Evolutionary conservation across 2,797 vertebrate species (phyloP).

Genomic region (Cuculus canorus): DNA sequence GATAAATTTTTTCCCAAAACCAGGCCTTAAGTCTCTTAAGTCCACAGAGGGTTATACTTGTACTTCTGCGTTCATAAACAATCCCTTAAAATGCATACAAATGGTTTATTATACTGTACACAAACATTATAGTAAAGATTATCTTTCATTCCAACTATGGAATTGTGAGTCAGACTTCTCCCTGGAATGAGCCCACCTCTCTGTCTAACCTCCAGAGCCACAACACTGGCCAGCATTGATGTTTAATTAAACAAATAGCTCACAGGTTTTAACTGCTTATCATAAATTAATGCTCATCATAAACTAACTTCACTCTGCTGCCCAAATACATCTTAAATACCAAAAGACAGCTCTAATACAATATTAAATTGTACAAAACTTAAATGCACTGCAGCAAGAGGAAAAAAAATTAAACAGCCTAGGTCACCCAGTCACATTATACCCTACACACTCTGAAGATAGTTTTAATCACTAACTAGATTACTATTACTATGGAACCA

Average conservation of each 20-base stretch:
- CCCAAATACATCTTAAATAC: neutral
- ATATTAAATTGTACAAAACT: neutral
- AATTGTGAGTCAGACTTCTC: neutral
- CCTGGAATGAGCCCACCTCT: neutral
- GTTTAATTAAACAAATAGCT: constrained; percentile 6
- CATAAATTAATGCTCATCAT: neutral
- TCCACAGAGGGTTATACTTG: neutral
- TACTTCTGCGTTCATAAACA: neutral
- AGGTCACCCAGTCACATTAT: neutral
- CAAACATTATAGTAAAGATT: neutral
- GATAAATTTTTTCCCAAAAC: neutral
- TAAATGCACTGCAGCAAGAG: neutral
- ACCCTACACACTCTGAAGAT: neutral
- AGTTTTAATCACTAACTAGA: neutral
- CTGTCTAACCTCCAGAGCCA: neutral
- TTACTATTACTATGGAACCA: neutral
- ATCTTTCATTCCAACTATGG: neutral
- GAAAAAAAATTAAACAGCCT: neutral
- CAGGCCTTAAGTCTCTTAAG: neutral
- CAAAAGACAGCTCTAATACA: neutral
- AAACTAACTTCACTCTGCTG: neutral
- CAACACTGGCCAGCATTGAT: neutral
- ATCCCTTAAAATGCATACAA: neutral
- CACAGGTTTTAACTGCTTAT: neutral
- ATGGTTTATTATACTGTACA: neutral